Percentiles rank a stretch among this genome's conserved stretches.
Conservation (phyloP, 2,888 invertebrate genomes). For the Eilema sororculum region DNA sequence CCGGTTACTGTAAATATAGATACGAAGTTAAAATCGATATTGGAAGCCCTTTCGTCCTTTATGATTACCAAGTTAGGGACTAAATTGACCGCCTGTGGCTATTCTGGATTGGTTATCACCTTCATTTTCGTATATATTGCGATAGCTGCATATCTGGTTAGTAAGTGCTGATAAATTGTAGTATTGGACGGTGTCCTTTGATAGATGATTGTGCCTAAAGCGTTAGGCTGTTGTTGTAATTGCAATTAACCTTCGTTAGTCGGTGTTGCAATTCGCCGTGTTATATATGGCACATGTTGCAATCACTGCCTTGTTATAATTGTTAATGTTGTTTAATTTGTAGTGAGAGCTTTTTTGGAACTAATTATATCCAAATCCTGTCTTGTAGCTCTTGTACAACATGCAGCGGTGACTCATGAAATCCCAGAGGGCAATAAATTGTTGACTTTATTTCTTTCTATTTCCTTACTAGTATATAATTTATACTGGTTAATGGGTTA, state of each 20-base stretch:
- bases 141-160: background rate
- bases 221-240: slow-evolving; percentile 2
- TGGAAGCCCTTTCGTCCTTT: slow-evolving; percentile 2
- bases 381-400: background rate
- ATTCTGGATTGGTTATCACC: background rate
- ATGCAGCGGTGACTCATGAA: no score
- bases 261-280: background rate
- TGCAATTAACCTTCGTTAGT: slow-evolving; percentile 1
- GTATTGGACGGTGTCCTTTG: slow-evolving; percentile 4
- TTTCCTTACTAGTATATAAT: no score
- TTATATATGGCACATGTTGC: background rate
- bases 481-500: no score
- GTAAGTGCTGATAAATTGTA: slow-evolving; percentile 8
- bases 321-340: background rate
- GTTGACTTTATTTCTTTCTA: no score
- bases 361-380: background rate
- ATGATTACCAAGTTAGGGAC: background rate
- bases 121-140: background rate
- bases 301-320: background rate
- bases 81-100: background rate
- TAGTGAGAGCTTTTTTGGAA: background rate
- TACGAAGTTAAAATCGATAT: background rate
- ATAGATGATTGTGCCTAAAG: background rate
- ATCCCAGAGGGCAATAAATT: no score
- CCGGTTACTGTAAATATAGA: background rate